phyloP scores from a whole-genome alignment of 1,140 invertebrate genomes.

The Scaptomyza hsui region DNA sequence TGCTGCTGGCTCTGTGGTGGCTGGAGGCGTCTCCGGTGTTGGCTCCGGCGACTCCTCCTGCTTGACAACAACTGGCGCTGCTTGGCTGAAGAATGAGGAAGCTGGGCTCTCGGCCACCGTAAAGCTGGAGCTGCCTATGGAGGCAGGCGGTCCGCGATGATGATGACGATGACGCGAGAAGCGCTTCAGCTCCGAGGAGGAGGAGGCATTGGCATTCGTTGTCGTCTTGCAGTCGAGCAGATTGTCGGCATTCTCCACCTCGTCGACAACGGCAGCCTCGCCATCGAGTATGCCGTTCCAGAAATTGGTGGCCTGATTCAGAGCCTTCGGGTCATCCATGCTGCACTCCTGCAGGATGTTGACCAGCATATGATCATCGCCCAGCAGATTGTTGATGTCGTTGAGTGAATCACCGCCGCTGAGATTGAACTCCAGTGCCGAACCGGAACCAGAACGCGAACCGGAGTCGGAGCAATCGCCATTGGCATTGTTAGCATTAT shows the following conservation, averaged over 20 bases:
- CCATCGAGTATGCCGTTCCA: constrained; percentile 83
- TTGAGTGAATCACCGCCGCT: constrained; percentile 79
- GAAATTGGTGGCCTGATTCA: constrained; percentile 80
- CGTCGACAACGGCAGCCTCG: constrained; percentile 74
- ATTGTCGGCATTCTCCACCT: constrained; percentile 71
- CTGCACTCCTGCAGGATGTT: constrained; percentile 82
- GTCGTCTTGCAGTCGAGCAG: constrained; percentile 72
- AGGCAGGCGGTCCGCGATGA: not conserved
- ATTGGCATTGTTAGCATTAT: constrained; percentile 25
- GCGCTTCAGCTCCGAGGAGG: constrained; percentile 44
- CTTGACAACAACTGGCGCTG: constrained; percentile 40
- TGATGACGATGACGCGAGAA: constrained; percentile 49
- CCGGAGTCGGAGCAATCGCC: constrained; percentile 38
- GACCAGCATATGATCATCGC: constrained; percentile 81
- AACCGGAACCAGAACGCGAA: constrained; percentile 51
- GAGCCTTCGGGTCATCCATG: constrained; percentile 79
- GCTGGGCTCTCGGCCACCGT: constrained; percentile 28
- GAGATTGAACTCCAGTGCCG: constrained; percentile 77
- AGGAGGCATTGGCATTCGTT: not conserved
- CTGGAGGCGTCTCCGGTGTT: constrained; percentile 9
- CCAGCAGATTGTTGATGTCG: constrained; percentile 79
- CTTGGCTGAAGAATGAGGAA: constrained; percentile 65
- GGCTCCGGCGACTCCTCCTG: constrained; percentile 29
- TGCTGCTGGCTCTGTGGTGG: not conserved
- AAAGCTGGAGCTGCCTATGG: constrained; percentile 62